These are phyloP conservation scores for Cyprinodon brontotheroides DNA, from an alignment of 2,113 vertebrate genomes.

Conservation along the genomic window DNA sequence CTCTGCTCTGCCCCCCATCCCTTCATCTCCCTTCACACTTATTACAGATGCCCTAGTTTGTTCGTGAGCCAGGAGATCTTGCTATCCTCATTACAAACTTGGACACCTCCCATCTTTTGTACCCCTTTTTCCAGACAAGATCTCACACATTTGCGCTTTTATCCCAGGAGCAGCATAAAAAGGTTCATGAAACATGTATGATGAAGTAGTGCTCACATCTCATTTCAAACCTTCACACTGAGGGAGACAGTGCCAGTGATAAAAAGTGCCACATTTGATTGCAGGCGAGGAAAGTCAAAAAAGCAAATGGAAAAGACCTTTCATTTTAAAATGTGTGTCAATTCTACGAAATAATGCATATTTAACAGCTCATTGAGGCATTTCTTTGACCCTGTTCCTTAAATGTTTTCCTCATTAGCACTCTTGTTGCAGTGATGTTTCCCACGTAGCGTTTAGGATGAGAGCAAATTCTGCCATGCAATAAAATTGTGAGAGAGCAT, in stretches of 20 bases:
- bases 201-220: slow-evolving; percentile 59
- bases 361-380: slow-evolving; percentile 59
- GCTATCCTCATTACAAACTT: slow-evolving; percentile 76
- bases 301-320: slow-evolving; percentile 25
- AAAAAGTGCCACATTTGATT: slow-evolving; percentile 39
- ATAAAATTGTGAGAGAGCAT: slow-evolving; percentile 37
- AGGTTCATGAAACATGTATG: slow-evolving; percentile 72
- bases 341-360: slow-evolving; percentile 57
- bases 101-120: slow-evolving; percentile 72
- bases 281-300: slow-evolving; percentile 22
- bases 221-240: slow-evolving; percentile 51
- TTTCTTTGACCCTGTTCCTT: slow-evolving; percentile 59
- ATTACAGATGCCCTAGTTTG: slow-evolving; percentile 77
- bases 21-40: slow-evolving; percentile 52
- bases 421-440: slow-evolving; percentile 60
- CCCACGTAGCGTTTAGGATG: slow-evolving; percentile 64
- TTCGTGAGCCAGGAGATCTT: slow-evolving; percentile 65
- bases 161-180: slow-evolving; percentile 63
- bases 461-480: slow-evolving; percentile 57
- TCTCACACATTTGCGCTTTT: slow-evolving; percentile 58
- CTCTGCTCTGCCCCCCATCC: slow-evolving; percentile 25
- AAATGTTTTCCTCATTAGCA: slow-evolving; percentile 72
- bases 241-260: slow-evolving; percentile 39
- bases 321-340: slow-evolving; percentile 49
- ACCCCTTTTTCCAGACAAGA: slow-evolving; percentile 67